phyloP scores from a whole-genome alignment of 2,113 vertebrate genomes.

The Thymallus thymallus region DNA sequence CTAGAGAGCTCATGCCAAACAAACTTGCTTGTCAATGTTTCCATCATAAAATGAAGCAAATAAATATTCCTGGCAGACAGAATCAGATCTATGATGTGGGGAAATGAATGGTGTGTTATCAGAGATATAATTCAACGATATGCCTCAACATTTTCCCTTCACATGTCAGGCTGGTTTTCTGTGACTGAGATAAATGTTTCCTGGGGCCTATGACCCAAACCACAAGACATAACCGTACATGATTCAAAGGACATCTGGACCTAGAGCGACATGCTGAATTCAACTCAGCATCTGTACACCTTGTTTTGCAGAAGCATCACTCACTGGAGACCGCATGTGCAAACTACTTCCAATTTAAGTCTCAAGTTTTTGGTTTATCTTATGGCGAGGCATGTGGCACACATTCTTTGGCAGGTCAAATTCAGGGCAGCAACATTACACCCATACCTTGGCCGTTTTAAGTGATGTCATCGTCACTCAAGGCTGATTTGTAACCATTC shows the following conservation, averaged over 20 bases:
- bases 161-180: constrained; percentile 24
- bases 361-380: constrained; percentile 22
- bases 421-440: constrained; percentile 3
- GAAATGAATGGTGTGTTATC: constrained; percentile 39
- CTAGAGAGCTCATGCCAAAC: constrained; percentile 19
- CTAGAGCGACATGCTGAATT: constrained; percentile 22
- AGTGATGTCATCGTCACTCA: constrained; percentile 32
- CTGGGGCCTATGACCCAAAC: constrained; percentile 17
- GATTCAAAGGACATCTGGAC: constrained; percentile 68
- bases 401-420: constrained; percentile 12
- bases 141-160: constrained; percentile 33
- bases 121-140: constrained; percentile 35
- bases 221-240: constrained; percentile 45
- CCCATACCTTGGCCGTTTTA: constrained; percentile 14
- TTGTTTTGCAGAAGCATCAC: constrained; percentile 45
- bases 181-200: constrained; percentile 36
- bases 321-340: constrained; percentile 1
- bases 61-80: constrained; percentile 46
- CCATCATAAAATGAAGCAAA: constrained; percentile 48
- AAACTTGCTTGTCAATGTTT: constrained; percentile 53
- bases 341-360: background rate
- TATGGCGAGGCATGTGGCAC: background rate
- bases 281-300: constrained; percentile 51
- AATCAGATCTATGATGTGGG: constrained; percentile 34
- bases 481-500: constrained; percentile 47